A percentile compares a stretch with the other conserved stretches of the same genome.
Conservation (phyloP, 1,140 invertebrate genomes). For the Drosophila orosa region DNA sequence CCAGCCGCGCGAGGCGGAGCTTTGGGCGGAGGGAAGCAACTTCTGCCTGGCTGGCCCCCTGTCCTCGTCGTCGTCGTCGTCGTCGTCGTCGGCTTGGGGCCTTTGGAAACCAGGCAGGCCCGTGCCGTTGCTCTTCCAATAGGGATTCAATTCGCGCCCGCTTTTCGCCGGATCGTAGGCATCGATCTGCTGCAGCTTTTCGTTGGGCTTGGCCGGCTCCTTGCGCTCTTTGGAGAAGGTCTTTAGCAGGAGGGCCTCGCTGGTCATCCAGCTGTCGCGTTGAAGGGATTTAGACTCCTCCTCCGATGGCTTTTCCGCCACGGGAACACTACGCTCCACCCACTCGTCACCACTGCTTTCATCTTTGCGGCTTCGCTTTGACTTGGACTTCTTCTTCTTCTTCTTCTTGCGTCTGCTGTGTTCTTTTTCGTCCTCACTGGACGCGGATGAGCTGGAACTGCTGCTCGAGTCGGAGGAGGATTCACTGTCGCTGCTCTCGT, state of each 20-base stretch:
- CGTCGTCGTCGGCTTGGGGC: slow-evolving; percentile 73
- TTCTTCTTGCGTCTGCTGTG: slow-evolving; percentile 39
- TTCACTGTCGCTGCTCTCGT: slow-evolving; percentile 26
- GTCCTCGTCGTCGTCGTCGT: slow-evolving; percentile 37
- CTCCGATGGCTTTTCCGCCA: neutral
- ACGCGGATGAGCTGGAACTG: slow-evolving; percentile 14
- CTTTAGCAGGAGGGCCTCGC: slow-evolving; percentile 84
- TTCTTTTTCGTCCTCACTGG: slow-evolving; percentile 58
- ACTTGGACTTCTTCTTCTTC: slow-evolving; percentile 16
- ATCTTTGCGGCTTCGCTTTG: slow-evolving; percentile 47
- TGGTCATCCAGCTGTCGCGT: slow-evolving; percentile 87
- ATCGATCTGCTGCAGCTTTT: slow-evolving; percentile 86
- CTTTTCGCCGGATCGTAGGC: slow-evolving; percentile 90
- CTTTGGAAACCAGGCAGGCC: slow-evolving; percentile 89
- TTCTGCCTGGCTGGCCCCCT: neutral
- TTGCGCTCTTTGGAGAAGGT: slow-evolving; percentile 84
- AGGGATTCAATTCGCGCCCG: slow-evolving; percentile 93
- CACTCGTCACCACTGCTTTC: slow-evolving; percentile 66
- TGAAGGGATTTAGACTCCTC: slow-evolving; percentile 12
- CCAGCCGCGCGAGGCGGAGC: slow-evolving; percentile 31
- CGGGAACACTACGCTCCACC: slow-evolving; percentile 51
- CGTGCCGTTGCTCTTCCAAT: slow-evolving; percentile 95
- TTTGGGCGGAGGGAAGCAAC: neutral
- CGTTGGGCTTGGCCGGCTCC: slow-evolving; percentile 82
- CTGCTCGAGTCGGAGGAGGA: slow-evolving; percentile 8